Evolutionary conservation across 2,797 vertebrate species (phyloP).

Genomic region (Arremon brunneinucha): DNA sequence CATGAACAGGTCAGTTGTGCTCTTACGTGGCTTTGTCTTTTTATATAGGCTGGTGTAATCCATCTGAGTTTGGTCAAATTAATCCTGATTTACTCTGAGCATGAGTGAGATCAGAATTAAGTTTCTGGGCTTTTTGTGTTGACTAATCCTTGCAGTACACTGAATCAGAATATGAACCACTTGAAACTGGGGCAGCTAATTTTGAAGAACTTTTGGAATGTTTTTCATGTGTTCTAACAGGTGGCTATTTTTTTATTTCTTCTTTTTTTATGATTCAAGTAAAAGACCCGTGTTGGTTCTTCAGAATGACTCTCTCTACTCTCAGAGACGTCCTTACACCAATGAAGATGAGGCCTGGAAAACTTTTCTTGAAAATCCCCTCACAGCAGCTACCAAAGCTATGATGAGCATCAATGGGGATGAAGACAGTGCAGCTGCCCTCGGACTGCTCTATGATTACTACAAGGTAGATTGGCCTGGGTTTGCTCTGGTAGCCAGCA

Average conservation of each 20-base stretch:
- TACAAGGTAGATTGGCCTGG: conserved; percentile 79
- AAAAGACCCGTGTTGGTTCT: conserved; percentile 96
- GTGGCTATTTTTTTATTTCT: background rate
- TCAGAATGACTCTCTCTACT: conserved; percentile 91
- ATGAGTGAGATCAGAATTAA: background rate
- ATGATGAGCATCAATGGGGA: conserved; percentile 99
- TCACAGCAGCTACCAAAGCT: conserved; percentile 97
- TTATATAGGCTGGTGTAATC: background rate
- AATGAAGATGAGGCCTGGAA: conserved; percentile 99
- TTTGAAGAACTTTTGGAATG: background rate
- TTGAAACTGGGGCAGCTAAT: background rate
- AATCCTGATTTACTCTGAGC: background rate
- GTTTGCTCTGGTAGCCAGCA: background rate
- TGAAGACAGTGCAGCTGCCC: conserved; percentile 94
- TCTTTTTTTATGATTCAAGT: conserved; percentile 70
- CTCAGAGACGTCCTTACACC: conserved; percentile 90
- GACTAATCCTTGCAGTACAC: conserved; percentile 3
- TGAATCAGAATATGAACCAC: background rate
- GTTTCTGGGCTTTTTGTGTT: conserved; percentile 39
- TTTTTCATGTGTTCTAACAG: conserved; percentile 21
- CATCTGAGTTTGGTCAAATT: background rate
- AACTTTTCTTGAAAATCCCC: conserved; percentile 96
- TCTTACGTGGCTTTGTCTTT: background rate
- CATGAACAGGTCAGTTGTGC: background rate
- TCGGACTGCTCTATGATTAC: conserved; percentile 95